Conservation (phyloP, 2,888 invertebrate species). For the Tiliacea citrago region DNA sequence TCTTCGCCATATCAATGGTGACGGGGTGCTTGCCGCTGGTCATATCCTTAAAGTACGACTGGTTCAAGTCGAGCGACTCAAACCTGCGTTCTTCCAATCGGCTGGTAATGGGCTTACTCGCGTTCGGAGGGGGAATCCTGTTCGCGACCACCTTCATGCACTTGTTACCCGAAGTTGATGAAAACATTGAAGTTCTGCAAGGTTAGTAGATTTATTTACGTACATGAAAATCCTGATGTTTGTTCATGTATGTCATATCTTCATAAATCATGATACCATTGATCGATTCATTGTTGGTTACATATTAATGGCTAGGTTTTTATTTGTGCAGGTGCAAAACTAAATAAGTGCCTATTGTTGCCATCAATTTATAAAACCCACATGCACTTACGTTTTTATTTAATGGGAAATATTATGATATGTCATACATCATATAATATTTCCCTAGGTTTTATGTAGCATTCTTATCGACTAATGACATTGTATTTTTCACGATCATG, state of each 20-base stretch:
- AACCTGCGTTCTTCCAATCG: slow-evolving; percentile 87
- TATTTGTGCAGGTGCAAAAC: slow-evolving; percentile 31
- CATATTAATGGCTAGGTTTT: slow-evolving; percentile 7
- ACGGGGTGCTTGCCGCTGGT: slow-evolving; percentile 94
- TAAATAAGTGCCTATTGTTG: slow-evolving; percentile 2
- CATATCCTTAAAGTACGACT: slow-evolving; percentile 92
- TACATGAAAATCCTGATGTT: background rate
- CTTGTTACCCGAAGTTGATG: slow-evolving; percentile 94
- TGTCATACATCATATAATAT: slow-evolving; percentile 6
- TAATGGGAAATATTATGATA: background rate
- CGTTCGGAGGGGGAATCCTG: slow-evolving; percentile 95
- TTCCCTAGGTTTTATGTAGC: background rate
- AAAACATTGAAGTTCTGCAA: slow-evolving; percentile 92
- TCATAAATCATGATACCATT: background rate
- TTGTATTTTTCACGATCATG: background rate
- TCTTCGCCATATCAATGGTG: slow-evolving; percentile 94
- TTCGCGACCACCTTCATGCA: slow-evolving; percentile 96
- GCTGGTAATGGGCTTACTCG: slow-evolving; percentile 92
- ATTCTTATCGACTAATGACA: background rate
- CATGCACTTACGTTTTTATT: slow-evolving; percentile 5
- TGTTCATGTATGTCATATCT: too few species aligned
- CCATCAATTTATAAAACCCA: background rate
- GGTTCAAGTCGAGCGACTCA: slow-evolving; percentile 87
- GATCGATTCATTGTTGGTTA: background rate
- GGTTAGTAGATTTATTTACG: slow-evolving; percentile 76